Conservation (phyloP, 2,113 vertebrate genomes). For the Arvicanthis niloticus region DNA sequence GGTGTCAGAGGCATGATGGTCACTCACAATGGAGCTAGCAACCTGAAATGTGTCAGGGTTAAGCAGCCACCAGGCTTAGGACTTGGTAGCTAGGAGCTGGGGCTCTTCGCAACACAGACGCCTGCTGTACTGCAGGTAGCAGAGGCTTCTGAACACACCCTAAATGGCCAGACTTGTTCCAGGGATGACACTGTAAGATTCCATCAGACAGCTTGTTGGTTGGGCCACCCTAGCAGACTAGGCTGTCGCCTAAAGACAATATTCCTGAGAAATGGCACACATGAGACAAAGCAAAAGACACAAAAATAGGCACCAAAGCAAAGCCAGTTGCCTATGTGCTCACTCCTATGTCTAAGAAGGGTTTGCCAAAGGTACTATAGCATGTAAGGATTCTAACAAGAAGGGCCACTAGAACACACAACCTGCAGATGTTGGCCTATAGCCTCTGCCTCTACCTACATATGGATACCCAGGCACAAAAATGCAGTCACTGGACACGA, state of each 20-base stretch:
- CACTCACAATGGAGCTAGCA: background rate
- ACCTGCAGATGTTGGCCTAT: background rate
- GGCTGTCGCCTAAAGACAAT: background rate
- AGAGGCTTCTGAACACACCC: background rate
- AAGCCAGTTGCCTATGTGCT: background rate
- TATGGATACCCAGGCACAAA: background rate
- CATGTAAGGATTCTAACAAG: background rate
- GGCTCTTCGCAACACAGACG: background rate
- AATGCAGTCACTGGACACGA: background rate
- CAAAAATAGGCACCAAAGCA: background rate
- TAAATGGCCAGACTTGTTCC: background rate
- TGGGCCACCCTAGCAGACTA: background rate
- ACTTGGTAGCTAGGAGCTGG: background rate
- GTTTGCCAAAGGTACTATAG: background rate
- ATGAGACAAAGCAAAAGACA: background rate
- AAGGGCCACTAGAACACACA: background rate
- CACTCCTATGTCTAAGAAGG: background rate
- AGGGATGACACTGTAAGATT: background rate
- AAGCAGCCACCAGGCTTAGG: background rate
- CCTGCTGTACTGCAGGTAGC: background rate
- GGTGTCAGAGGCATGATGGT: background rate
- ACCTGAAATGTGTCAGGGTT: background rate
- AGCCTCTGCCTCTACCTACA: background rate
- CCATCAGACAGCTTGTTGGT: background rate
- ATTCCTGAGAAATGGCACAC: background rate